These are phyloP conservation scores for Phoenoteleia sp. DNA, from an alignment of 2,888 invertebrate species.

Conservation along the genomic window DNA sequence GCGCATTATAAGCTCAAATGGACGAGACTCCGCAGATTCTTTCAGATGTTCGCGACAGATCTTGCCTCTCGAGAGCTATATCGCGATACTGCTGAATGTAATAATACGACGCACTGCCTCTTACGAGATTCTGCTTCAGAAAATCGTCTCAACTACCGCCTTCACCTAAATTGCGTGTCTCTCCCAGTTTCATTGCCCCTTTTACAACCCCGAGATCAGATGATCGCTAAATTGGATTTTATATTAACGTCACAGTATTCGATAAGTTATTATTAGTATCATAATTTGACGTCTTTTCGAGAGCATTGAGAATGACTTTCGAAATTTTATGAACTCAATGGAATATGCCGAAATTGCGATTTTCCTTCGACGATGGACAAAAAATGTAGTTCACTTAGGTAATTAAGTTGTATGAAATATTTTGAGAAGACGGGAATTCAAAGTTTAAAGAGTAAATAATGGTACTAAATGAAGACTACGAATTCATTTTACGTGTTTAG, in stretches of 20 bases:
- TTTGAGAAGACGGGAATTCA: no score
- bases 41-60: slow-evolving; percentile 55
- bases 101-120: slow-evolving; percentile 44
- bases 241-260: slow-evolving; percentile 14
- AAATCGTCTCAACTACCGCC: slow-evolving; percentile 13
- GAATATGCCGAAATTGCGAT: slow-evolving; percentile 6
- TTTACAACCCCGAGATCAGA: slow-evolving; percentile 5
- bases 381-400: no score
- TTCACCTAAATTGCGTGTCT: slow-evolving; percentile 42
- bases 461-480: no score
- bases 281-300: slow-evolving; percentile 8
- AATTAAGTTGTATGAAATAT: no score
- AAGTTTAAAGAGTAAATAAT: no score
- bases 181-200: slow-evolving; percentile 9
- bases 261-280: slow-evolving; percentile 14
- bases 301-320: not conserved
- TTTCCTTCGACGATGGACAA: no score
- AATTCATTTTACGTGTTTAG: no score
- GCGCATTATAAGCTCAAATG: slow-evolving; percentile 43
- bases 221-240: slow-evolving; percentile 28
- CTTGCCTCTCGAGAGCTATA: slow-evolving; percentile 57
- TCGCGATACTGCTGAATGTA: slow-evolving; percentile 42
- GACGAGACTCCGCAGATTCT: slow-evolving; percentile 37
- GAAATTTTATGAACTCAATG: not conserved
- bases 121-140: slow-evolving; percentile 31